A percentile compares a stretch with the other conserved stretches of the same genome.
phyloP scores from a whole-genome alignment of 1,140 invertebrate genomes.

The Augochlora pura region DNA sequence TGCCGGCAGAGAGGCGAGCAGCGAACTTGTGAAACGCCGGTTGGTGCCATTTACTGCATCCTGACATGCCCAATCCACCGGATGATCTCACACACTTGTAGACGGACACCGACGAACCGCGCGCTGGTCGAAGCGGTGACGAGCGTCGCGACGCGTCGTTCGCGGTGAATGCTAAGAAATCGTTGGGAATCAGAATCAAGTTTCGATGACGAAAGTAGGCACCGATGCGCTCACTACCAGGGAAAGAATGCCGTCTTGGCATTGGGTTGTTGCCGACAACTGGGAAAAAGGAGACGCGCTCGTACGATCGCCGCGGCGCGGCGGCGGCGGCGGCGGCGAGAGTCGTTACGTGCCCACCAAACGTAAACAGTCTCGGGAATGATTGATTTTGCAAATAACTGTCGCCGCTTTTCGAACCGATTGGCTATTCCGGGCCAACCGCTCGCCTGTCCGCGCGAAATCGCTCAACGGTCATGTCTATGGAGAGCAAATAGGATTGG shows the following conservation, averaged over 20 bases:
- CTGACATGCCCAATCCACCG: conserved; percentile 25
- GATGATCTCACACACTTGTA: not conserved
- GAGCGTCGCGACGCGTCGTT: not conserved
- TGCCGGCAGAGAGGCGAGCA: not conserved
- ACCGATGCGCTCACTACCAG: conserved; percentile 18
- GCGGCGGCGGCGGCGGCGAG: no score
- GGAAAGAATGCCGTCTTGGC: conserved; percentile 51
- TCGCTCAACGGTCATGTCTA: not conserved
- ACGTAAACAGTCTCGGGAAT: conserved; percentile 27
- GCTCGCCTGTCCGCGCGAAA: not conserved
- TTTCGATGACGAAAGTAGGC: conserved; percentile 48
- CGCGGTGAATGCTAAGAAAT: conserved; percentile 45
- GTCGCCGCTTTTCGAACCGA: not conserved
- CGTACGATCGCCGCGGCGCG: no score
- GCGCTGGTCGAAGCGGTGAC: no score
- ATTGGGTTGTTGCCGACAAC: not conserved
- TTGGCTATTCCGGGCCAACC: conserved; percentile 1
- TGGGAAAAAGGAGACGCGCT: no score
- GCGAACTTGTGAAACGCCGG: conserved; percentile 37
- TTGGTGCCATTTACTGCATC: conserved; percentile 38
- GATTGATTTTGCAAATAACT: conserved; percentile 30
- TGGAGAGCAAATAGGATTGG: no score
- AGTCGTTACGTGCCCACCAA: conserved; percentile 29
- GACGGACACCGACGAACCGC: not conserved
- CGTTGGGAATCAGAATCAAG: conserved; percentile 35